Percentiles rank a stretch among this genome's conserved stretches.
phyloP scores from a whole-genome alignment of 2,888 invertebrate genomes.

The Halocaridina rubra region DNA sequence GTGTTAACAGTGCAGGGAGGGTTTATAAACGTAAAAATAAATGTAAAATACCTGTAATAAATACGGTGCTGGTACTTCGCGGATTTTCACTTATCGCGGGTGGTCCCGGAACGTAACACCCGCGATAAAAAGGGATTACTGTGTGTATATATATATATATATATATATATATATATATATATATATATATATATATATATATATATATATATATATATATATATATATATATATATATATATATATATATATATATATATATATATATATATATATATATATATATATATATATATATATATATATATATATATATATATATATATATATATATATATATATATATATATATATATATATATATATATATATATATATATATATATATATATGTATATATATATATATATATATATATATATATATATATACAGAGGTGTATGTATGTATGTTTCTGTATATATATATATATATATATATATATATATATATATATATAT shows the following conservation, averaged over 20 bases:
- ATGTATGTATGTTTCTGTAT: no score
- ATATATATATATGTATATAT: not conserved
- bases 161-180: not conserved
- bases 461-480: not conserved
- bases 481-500: no score
- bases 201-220: not conserved
- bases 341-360: conserved; percentile 27
- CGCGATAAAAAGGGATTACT: no score
- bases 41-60: no score
- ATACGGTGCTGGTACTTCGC: not conserved
- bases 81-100: not conserved
- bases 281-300: not conserved
- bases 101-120: no score
- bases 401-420: not conserved
- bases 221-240: not conserved
- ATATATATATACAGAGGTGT: no score
- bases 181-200: not conserved
- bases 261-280: not conserved
- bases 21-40: no score
- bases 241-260: not conserved
- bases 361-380: not conserved
- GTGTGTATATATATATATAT: not conserved
- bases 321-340: not conserved
- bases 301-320: not conserved
- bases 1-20: no score